Percentiles rank a stretch among this genome's conserved stretches.
Conservation (phyloP, 1,140 invertebrate genomes). For the Laupala kohalensis region DNA sequence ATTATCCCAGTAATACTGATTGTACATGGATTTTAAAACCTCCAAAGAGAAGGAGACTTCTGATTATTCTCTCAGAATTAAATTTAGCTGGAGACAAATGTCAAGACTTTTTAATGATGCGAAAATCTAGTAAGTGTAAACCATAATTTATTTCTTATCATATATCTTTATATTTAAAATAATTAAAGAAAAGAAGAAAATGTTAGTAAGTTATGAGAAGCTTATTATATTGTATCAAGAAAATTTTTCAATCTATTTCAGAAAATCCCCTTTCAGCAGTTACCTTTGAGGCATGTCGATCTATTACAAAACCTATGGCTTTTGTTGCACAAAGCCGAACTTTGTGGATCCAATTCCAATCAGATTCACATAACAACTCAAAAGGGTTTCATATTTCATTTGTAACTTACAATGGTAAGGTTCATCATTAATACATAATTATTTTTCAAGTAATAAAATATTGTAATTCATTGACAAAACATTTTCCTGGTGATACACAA, state of each 20-base stretch:
- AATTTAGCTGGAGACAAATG: conserved; percentile 9
- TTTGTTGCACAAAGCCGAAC: conserved; percentile 10
- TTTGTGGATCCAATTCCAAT: conserved; percentile 13
- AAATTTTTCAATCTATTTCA: conserved; percentile 7
- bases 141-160: not conserved
- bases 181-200: not conserved
- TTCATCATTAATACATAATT: not conserved
- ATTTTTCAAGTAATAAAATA: no score
- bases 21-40: conserved; percentile 49
- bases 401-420: conserved; percentile 15
- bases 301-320: conserved; percentile 10
- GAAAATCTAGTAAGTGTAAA: conserved; percentile 11
- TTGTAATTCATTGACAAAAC: no score
- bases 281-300: conserved; percentile 13
- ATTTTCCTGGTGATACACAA: no score
- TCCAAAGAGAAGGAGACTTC: conserved; percentile 30
- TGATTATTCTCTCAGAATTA: conserved; percentile 10
- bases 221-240: not conserved
- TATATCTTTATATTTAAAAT: not conserved
- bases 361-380: conserved; percentile 4
- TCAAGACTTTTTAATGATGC: conserved; percentile 12
- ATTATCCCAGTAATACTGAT: conserved; percentile 45
- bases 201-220: no score
- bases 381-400: conserved; percentile 15
- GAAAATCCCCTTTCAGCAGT: conserved; percentile 12